phyloP scores from a whole-genome alignment of 2,797 vertebrate species.

The Pseudomugil tenellus region DNA sequence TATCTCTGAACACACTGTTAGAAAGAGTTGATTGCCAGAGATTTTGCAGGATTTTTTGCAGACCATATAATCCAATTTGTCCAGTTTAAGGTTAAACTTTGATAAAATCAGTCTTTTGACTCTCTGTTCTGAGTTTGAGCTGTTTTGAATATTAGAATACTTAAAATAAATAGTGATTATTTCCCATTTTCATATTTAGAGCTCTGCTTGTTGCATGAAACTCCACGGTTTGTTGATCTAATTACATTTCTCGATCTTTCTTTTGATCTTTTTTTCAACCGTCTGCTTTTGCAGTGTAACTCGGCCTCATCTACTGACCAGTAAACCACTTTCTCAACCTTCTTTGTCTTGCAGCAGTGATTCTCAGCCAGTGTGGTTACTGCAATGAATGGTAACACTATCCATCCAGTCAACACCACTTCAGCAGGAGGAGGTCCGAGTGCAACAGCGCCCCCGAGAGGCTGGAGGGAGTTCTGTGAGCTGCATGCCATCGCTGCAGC shows the following conservation, averaged over 20 bases:
- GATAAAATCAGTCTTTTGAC: constrained; percentile 57
- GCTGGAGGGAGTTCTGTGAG: constrained; percentile 99
- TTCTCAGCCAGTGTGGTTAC: constrained; percentile 86
- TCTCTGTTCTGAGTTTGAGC: constrained; percentile 46
- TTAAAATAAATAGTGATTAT: constrained; percentile 36
- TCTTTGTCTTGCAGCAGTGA: constrained; percentile 78
- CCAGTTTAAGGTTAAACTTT: constrained; percentile 43
- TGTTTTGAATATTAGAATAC: constrained; percentile 40
- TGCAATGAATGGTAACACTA: constrained; percentile 96
- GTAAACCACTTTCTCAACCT: constrained; percentile 23
- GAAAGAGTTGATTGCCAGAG: constrained; percentile 55
- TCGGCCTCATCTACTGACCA: constrained; percentile 7
- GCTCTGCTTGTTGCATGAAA: constrained; percentile 35
- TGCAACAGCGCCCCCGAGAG: constrained; percentile 78
- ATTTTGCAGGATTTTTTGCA: constrained; percentile 57
- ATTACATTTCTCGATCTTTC: constrained; percentile 51
- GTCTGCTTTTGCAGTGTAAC: constrained; percentile 3
- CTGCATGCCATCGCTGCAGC: constrained; percentile 92
- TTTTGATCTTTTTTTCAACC: constrained; percentile 31
- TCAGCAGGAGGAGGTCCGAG: constrained; percentile 72
- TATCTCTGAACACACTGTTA: constrained; percentile 43
- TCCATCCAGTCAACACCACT: constrained; percentile 86
- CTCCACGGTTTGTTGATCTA: constrained; percentile 44
- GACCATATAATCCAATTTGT: constrained; percentile 58
- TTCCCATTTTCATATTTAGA: constrained; percentile 34